Evolutionary conservation across 2,797 vertebrate genomes (phyloP).

Genomic region (Cossypha dichroa): DNA sequence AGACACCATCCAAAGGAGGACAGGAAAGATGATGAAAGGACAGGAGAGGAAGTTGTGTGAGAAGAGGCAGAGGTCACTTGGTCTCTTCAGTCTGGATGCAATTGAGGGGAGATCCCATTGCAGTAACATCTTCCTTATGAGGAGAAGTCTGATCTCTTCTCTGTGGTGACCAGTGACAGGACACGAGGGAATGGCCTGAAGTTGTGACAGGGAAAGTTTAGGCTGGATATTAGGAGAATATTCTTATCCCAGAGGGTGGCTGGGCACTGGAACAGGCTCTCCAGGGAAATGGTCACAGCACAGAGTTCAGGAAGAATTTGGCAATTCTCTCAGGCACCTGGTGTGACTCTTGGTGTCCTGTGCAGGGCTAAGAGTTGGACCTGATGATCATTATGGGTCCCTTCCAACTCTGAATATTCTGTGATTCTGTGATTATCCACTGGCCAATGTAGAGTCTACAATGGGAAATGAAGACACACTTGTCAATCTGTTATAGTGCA

Average conservation of each 20-base stretch:
- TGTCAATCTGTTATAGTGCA: not conserved
- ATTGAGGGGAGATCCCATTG: not conserved
- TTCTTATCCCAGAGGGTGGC: not conserved
- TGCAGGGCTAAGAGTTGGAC: not conserved
- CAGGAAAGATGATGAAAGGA: not conserved
- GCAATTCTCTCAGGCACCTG: not conserved
- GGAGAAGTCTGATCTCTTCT: not conserved
- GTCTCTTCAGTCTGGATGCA: not conserved
- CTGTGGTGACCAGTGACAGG: not conserved
- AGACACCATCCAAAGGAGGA: not conserved
- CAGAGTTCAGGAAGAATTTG: not conserved
- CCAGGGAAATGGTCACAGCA: not conserved
- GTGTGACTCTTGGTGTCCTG: not conserved
- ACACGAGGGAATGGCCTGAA: rapidly evolving
- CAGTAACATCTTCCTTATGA: not conserved
- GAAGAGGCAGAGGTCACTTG: not conserved
- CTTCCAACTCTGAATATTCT: not conserved
- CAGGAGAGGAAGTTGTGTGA: not conserved
- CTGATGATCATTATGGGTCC: not conserved
- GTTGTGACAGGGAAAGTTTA: not conserved
- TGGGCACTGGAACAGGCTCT: not conserved
- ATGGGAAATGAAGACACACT: not conserved
- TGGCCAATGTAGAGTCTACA: not conserved
- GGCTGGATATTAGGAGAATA: not conserved
- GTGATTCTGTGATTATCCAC: not conserved